A percentile compares a stretch with the other conserved stretches of the same genome.
phyloP scores from a whole-genome alignment of 2,888 invertebrate species.

The Cantharis nigra region DNA sequence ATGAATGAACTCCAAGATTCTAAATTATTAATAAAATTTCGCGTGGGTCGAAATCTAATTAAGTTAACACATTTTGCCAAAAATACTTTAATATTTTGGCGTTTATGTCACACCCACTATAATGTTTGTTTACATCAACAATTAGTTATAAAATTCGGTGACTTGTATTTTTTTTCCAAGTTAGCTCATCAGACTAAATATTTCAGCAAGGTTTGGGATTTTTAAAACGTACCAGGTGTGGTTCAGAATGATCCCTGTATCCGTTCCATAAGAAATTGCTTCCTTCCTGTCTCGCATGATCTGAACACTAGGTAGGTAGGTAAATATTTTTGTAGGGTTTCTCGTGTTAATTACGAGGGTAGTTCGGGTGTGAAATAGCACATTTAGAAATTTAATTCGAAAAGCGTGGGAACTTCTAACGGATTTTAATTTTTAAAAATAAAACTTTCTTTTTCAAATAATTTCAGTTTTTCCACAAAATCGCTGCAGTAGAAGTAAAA shows the following conservation, averaged over 20 bases:
- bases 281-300: constrained; percentile 31
- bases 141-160: background rate
- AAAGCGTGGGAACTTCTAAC: background rate
- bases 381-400: background rate
- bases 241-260: constrained; percentile 30
- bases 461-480: background rate
- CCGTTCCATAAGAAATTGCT: constrained; percentile 37
- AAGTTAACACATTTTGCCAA: constrained; percentile 13
- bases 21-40: constrained; percentile 23
- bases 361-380: background rate
- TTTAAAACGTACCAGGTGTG: constrained; percentile 32
- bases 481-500: background rate
- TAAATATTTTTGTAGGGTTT: constrained; percentile 12
- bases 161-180: background rate
- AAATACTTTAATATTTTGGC: constrained; percentile 14
- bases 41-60: constrained; percentile 27
- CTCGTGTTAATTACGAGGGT: background rate
- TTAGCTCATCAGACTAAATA: background rate
- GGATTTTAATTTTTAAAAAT: background rate
- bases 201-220: constrained; percentile 9
- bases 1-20: constrained; percentile 29
- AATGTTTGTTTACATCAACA: constrained; percentile 3
- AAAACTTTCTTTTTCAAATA: background rate
- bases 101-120: background rate
- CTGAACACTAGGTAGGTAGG: constrained; percentile 1